Evolutionary conservation across 2,888 invertebrate genomes (phyloP).

Genomic region (Trichopoda pennipes): DNA sequence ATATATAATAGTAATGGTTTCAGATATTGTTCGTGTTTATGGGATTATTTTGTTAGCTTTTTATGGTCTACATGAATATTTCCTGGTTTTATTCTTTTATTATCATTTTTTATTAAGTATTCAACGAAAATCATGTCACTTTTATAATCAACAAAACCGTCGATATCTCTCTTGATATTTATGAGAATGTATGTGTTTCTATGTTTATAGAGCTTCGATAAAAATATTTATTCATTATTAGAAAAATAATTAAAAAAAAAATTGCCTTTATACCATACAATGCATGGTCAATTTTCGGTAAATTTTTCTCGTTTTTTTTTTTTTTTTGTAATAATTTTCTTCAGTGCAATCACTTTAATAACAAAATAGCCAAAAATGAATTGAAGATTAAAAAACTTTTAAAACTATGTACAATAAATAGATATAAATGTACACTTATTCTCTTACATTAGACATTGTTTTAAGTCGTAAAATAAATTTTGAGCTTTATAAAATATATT

Average conservation of each 20-base stretch:
- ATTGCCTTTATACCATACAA: neutral
- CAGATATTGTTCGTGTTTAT: conserved; percentile 18
- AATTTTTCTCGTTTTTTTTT: neutral
- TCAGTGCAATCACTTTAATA: neutral
- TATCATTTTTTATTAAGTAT: conserved; percentile 15
- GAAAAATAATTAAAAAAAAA: neutral
- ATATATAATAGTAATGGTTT: conserved; percentile 27
- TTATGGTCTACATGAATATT: neutral
- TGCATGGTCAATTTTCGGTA: conserved; percentile 10
- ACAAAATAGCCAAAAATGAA: neutral
- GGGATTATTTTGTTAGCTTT: neutral
- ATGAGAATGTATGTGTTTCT: neutral
- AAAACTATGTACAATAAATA: neutral
- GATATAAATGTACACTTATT: neutral
- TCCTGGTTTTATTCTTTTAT: conserved; percentile 1
- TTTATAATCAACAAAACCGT: neutral
- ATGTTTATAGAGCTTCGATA: neutral
- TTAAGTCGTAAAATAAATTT: too few relatives aligned
- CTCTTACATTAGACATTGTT: too few relatives aligned
- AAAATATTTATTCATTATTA: neutral
- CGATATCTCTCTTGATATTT: neutral
- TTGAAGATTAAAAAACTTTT: neutral
- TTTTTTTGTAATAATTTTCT: neutral
- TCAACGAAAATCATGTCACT: conserved; percentile 46
- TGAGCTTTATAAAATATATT: too few relatives aligned